These are phyloP conservation scores for Pitta sordida DNA, from an alignment of 2,113 vertebrate genomes.

Conservation along the genomic window DNA sequence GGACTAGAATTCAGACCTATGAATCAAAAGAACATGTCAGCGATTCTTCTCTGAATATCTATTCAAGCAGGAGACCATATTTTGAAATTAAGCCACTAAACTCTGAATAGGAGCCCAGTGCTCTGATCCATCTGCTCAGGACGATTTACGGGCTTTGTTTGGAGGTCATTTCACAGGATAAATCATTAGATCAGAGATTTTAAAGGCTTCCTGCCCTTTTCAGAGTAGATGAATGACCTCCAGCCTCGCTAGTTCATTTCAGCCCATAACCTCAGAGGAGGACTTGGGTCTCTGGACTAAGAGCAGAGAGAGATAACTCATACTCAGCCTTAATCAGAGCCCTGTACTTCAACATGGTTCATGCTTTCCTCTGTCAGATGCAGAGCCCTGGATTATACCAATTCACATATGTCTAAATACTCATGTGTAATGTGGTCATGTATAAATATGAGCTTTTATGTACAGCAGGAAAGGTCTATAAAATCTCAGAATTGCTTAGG, in stretches of 20 bases:
- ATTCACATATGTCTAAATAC: background rate
- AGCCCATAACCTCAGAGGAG: background rate
- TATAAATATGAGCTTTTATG: background rate
- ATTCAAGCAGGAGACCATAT: background rate
- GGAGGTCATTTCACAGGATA: background rate
- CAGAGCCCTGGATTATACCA: background rate
- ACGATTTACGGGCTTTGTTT: background rate
- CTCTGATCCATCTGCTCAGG: background rate
- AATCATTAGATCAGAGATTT: background rate
- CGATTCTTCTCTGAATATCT: background rate
- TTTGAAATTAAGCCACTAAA: background rate
- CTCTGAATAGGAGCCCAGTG: background rate
- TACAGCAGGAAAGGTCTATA: background rate
- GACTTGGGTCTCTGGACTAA: background rate
- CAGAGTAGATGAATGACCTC: background rate
- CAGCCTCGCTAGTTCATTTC: background rate
- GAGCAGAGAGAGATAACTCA: accelerated
- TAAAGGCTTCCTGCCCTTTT: background rate
- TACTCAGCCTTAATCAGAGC: accelerated
- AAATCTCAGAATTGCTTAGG: background rate
- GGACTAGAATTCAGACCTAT: background rate
- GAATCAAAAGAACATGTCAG: background rate
- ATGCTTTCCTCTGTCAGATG: background rate
- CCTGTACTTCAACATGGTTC: background rate
- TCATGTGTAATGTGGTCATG: accelerated